phyloP scores from a whole-genome alignment of 2,797 vertebrate species.

The Tarsius wallacei region DNA sequence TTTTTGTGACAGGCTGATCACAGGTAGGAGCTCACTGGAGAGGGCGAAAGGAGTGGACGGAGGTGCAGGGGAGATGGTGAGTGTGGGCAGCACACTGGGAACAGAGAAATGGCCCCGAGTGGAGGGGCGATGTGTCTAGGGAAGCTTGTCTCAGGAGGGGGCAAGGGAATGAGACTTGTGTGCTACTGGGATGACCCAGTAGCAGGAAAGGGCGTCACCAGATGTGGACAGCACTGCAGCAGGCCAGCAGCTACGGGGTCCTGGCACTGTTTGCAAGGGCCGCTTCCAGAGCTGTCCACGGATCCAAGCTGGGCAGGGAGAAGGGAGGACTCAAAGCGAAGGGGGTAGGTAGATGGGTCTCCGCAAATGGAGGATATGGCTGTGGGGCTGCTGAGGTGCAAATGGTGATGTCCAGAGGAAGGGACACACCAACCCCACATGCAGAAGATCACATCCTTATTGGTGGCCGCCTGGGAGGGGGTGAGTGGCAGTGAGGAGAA shows the following conservation, averaged over 20 bases:
- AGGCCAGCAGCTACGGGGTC: accelerated
- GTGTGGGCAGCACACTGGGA: background rate
- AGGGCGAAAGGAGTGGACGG: background rate
- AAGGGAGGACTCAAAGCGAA: background rate
- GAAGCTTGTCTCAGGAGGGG: background rate
- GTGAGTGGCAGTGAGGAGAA: background rate
- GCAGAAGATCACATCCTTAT: background rate
- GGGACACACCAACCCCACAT: background rate
- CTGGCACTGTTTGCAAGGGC: background rate
- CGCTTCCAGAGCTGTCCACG: background rate
- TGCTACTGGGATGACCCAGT: background rate
- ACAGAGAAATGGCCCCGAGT: background rate
- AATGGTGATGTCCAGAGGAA: background rate
- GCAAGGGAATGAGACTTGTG: background rate
- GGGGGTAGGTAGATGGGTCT: background rate
- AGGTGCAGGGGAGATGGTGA: background rate
- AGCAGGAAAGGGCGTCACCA: background rate
- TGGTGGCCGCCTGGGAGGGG: background rate
- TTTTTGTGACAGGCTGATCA: background rate
- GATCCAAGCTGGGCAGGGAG: constrained; percentile 4
- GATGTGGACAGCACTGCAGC: background rate
- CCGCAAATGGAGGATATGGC: background rate
- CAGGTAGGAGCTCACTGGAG: too few species aligned
- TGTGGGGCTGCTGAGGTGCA: background rate
- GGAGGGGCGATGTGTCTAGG: background rate